These are phyloP conservation scores for Monochamus saltuarius DNA, from an alignment of 1,140 invertebrate species.

Conservation along the genomic window DNA sequence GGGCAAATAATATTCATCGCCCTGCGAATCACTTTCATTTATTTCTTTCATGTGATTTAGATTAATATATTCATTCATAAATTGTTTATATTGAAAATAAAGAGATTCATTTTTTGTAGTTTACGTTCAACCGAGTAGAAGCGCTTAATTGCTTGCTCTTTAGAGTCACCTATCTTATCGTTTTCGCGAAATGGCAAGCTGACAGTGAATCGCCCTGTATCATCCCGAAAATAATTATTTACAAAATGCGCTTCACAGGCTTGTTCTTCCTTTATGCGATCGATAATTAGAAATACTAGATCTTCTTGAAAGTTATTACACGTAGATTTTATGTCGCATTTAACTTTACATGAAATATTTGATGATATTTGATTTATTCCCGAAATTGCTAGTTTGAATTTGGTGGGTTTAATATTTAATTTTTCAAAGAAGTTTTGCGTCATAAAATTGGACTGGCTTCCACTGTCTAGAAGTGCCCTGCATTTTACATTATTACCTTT, in stretches of 20 bases:
- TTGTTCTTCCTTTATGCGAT: conserved; percentile 13
- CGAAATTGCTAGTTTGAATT: conserved; percentile 9
- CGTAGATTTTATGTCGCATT: background rate
- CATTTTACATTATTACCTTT: conserved; percentile 4
- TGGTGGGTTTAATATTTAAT: background rate
- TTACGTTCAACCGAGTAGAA: too few relatives aligned
- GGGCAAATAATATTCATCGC: too few relatives aligned
- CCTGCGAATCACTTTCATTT: too few relatives aligned
- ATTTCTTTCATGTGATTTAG: conserved; percentile 13
- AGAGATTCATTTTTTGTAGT: too few relatives aligned
- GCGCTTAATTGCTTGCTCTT: too few relatives aligned
- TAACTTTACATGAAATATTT: background rate
- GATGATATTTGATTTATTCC: conserved; percentile 11
- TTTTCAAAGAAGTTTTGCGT: background rate
- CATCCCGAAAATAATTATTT: background rate
- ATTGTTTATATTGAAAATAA: too few relatives aligned
- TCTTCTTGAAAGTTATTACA: conserved; percentile 1
- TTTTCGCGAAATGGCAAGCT: conserved; percentile 5
- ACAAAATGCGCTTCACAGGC: conserved; percentile 11
- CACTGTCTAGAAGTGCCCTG: conserved; percentile 9
- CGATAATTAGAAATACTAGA: conserved; percentile 6
- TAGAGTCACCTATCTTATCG: too few relatives aligned
- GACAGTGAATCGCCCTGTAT: conserved; percentile 5
- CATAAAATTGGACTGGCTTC: conserved; percentile 16
- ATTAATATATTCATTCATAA: background rate